Percentiles rank a stretch among this genome's conserved stretches.
phyloP scores from a whole-genome alignment of 2,797 vertebrate genomes.

The Enteromius anoplus region DNA sequence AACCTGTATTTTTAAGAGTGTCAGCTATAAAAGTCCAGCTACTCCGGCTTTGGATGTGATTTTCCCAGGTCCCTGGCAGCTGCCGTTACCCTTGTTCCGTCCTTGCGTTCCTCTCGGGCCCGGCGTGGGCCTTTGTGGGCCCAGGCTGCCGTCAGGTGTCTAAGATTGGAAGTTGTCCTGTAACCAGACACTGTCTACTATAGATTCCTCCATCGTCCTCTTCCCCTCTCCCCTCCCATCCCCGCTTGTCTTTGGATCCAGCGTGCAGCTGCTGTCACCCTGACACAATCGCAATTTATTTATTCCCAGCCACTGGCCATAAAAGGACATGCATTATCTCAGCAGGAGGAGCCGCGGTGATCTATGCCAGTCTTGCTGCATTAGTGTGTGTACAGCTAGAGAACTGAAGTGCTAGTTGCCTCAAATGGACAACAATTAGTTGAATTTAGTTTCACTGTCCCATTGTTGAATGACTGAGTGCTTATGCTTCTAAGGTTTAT shows the following conservation, averaged over 20 bases:
- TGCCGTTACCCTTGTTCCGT: constrained; percentile 88
- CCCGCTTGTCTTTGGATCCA: constrained; percentile 61
- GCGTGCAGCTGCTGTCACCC: constrained; percentile 88
- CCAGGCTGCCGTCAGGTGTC: constrained; percentile 83
- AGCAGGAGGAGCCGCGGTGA: constrained; percentile 64
- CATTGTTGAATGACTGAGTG: background rate
- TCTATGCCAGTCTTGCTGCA: constrained; percentile 41
- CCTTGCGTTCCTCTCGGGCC: constrained; percentile 89
- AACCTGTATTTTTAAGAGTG: background rate
- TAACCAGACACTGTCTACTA: constrained; percentile 85
- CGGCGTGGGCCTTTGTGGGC: constrained; percentile 72
- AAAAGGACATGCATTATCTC: constrained; percentile 89
- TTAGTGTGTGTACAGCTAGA: background rate
- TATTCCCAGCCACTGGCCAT: constrained; percentile 84
- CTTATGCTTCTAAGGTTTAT: background rate
- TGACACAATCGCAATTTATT: constrained; percentile 84
- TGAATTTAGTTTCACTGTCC: background rate
- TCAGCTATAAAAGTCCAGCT: background rate
- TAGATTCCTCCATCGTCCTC: constrained; percentile 64
- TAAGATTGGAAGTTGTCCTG: constrained; percentile 95
- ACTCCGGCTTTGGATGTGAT: background rate
- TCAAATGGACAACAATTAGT: background rate
- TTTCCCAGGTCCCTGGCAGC: constrained; percentile 24
- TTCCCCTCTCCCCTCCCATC: constrained; percentile 26
- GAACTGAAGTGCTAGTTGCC: background rate